phyloP scores from a whole-genome alignment of 2,797 vertebrate species.

The Tympanoctomys barrerae region DNA sequence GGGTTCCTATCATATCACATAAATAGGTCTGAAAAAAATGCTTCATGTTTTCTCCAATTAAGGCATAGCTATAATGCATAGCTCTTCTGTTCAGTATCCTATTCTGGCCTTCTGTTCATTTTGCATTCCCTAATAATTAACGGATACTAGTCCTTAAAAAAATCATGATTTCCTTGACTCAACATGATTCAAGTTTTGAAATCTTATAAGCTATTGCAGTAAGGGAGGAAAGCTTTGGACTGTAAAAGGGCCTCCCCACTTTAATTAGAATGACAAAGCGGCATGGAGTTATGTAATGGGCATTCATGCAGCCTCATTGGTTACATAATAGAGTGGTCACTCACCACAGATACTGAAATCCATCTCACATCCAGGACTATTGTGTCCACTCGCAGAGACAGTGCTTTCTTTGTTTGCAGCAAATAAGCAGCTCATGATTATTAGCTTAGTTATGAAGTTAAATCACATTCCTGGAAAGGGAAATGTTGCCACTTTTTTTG shows the following conservation, averaged over 20 bases:
- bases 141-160: not conserved
- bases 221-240: slow-evolving; percentile 51
- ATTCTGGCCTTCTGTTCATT: not conserved
- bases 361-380: slow-evolving; percentile 70
- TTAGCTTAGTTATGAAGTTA: slow-evolving; percentile 79
- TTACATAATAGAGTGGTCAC: slow-evolving; percentile 81
- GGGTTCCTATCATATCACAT: not conserved
- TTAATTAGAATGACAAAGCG: slow-evolving; percentile 55
- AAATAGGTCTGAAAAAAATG: not conserved
- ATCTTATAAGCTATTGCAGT: not conserved
- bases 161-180: slow-evolving; percentile 36
- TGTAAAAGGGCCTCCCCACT: slow-evolving; percentile 45
- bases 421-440: slow-evolving; percentile 77
- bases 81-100: not conserved
- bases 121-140: not conserved
- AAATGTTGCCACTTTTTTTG: slow-evolving; percentile 59
- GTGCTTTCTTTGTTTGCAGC: slow-evolving; percentile 80
- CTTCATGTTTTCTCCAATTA: not conserved
- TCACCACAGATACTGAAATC: slow-evolving; percentile 79
- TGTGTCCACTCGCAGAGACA: slow-evolving; percentile 78
- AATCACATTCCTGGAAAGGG: slow-evolving; percentile 81
- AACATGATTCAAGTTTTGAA: slow-evolving; percentile 64
- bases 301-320: slow-evolving; percentile 26
- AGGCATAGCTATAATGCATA: not conserved
- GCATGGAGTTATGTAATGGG: slow-evolving; percentile 71